Base-by-base conservation (phyloP, 92 coral and sea anemone species). In the Diadumene lineata region DNA sequence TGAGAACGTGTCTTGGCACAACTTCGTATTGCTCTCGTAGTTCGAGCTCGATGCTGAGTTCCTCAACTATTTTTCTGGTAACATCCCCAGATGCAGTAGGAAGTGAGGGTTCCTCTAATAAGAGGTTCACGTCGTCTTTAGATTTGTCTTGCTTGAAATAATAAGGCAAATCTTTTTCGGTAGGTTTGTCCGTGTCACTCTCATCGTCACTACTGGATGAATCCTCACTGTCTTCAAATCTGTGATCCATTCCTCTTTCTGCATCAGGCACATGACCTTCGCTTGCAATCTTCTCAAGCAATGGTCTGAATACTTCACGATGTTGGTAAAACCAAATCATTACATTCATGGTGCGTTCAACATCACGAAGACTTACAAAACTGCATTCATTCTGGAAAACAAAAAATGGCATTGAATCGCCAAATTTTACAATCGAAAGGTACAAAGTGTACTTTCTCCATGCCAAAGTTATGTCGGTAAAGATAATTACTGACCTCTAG, bases 361-460 rank as follows among this genome's bases (percentile, higher is more conserved):
- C 98, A 58, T 92, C 98, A 56, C 98, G 98, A 71, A 92, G 84
- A 46, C 98, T 92, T 50, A 92, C 98, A 56, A 92, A 92, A 76
- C 98, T 92, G 62, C 96, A 92, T 53, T 92, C 98, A 50, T 92
- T 87, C 98, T 55, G 50, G 1, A 53, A 10, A 32, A 33, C 23
- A 60, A 56, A 48, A 11, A 23, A 23, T 53, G n/a, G n/a, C n/a
- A n/a, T n/a, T n/a, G n/a, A n/a, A n/a, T n/a, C n/a, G n/a, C n/a
- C n/a, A n/a, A n/a, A n/a, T n/a, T n/a, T n/a, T n/a, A n/a, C n/a
- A n/a, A n/a, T n/a, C n/a, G n/a, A n/a, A n/a, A n/a, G n/a, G n/a
- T n/a, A 9, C 23, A 66, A 66, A 6, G 2, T 21, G 50, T 8
- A 66, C 22, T 1, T 4, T 66, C 34, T 7, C 71, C n/a, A n/a